A percentile compares a stretch with the other conserved stretches of the same genome.
phyloP scores from a whole-genome alignment of 2,888 invertebrate genomes.

The Drosophila falleni region DNA sequence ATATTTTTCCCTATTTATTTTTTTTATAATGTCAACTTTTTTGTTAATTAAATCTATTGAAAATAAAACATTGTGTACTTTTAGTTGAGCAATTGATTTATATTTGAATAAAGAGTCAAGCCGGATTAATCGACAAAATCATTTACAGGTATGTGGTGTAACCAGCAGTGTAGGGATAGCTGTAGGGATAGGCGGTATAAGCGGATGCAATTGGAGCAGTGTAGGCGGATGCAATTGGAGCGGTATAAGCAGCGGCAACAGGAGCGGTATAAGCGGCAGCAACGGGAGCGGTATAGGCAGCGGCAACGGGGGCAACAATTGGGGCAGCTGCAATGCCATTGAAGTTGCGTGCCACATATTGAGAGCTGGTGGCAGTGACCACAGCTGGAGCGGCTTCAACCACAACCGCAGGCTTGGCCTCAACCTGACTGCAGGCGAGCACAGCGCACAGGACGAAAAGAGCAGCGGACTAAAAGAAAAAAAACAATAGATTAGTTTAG shows the following conservation, averaged over 20 bases:
- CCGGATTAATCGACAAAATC: neutral
- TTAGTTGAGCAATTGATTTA: constrained; percentile 28
- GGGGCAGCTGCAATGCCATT: constrained; percentile 86
- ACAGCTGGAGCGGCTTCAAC: constrained; percentile 80
- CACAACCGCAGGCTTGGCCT: constrained; percentile 85
- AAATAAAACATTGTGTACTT: neutral
- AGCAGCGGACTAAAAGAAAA: constrained; percentile 81
- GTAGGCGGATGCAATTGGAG: constrained; percentile 46
- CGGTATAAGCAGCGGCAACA: constrained; percentile 64
- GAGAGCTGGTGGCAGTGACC: constrained; percentile 88
- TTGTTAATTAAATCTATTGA: neutral
- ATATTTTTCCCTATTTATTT: too few species aligned
- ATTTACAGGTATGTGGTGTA: constrained; percentile 62
- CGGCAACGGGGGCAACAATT: constrained; percentile 76
- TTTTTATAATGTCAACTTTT: too few species aligned
- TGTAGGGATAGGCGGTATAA: constrained; percentile 35
- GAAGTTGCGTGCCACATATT: constrained; percentile 87
- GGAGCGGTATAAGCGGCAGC: constrained; percentile 70
- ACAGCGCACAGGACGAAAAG: constrained; percentile 83
- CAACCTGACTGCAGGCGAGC: constrained; percentile 85
- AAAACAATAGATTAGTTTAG: constrained; percentile 5
- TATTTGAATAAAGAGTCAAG: constrained; percentile 12
- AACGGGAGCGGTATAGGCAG: constrained; percentile 63
- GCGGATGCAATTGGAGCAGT: constrained; percentile 70
- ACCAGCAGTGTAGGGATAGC: constrained; percentile 52